phyloP scores from a whole-genome alignment of 2,888 invertebrate genomes.

The Eristalis pertinax region DNA sequence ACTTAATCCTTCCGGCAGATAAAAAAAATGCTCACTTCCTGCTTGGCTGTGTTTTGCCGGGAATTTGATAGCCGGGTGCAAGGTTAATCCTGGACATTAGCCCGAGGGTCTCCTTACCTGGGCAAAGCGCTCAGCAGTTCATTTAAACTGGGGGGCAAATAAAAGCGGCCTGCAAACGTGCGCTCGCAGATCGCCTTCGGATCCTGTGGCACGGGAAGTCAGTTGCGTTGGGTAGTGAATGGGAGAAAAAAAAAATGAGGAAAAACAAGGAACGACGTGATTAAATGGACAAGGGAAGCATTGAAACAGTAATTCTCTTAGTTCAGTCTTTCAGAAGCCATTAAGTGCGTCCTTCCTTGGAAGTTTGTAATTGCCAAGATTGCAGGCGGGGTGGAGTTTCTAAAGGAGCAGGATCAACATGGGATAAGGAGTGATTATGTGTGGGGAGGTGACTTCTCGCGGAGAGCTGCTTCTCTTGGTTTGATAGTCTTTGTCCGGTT shows the following conservation, averaged over 20 bases:
- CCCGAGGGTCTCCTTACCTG: conserved; percentile 28
- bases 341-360: background rate
- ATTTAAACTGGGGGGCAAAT: conserved; percentile 32
- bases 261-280: background rate
- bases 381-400: background rate
- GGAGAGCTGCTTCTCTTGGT: background rate
- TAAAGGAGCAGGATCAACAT: background rate
- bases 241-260: background rate
- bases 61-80: conserved; percentile 51
- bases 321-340: conserved; percentile 8
- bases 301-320: conserved; percentile 21
- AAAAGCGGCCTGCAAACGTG: conserved; percentile 46
- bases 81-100: conserved; percentile 65
- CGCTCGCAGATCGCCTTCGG: background rate
- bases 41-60: conserved; percentile 28
- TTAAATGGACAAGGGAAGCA: conserved; percentile 12
- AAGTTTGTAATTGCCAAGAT: background rate
- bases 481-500: too few species aligned
- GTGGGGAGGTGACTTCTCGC: background rate
- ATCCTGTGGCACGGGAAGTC: background rate
- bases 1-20: conserved; percentile 61
- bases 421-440: background rate
- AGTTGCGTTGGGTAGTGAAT: background rate
- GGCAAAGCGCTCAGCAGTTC: background rate
- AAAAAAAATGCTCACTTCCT: conserved; percentile 38